phyloP scores from a whole-genome alignment of 2,797 vertebrate species.

The Pangasius krempfi region DNA sequence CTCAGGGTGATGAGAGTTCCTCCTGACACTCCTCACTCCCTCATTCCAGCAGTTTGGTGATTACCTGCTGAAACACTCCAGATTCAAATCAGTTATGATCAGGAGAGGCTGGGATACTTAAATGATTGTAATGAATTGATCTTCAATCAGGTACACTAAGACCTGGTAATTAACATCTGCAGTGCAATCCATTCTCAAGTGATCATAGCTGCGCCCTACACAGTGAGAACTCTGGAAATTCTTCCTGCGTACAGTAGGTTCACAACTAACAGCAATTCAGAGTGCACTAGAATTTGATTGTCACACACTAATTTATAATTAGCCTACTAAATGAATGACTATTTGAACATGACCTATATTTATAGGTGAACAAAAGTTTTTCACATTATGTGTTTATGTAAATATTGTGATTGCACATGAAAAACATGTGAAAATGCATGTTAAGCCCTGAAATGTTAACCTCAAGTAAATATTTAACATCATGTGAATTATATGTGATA shows the following conservation, averaged over 20 bases:
- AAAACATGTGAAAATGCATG: no score
- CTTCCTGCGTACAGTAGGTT: neutral
- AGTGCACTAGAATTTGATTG: neutral
- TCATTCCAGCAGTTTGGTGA: neutral
- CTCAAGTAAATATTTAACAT: no score
- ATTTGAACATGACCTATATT: neutral
- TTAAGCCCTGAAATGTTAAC: no score
- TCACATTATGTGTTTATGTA: no score
- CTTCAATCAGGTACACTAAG: neutral
- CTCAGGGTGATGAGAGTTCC: neutral
- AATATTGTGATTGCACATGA: no score
- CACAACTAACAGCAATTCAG: neutral
- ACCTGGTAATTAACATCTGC: neutral
- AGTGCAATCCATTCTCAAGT: neutral
- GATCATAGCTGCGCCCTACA: neutral
- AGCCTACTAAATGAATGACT: neutral
- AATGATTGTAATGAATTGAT: neutral
- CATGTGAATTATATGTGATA: no score
- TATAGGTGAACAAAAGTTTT: neutral
- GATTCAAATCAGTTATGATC: neutral
- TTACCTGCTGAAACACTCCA: neutral
- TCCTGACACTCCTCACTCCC: neutral
- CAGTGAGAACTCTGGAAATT: neutral
- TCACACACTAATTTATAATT: neutral
- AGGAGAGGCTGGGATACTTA: neutral